Evolutionary conservation across 2,113 vertebrate genomes (phyloP).

Genomic region (Ochotona princeps): DNA sequence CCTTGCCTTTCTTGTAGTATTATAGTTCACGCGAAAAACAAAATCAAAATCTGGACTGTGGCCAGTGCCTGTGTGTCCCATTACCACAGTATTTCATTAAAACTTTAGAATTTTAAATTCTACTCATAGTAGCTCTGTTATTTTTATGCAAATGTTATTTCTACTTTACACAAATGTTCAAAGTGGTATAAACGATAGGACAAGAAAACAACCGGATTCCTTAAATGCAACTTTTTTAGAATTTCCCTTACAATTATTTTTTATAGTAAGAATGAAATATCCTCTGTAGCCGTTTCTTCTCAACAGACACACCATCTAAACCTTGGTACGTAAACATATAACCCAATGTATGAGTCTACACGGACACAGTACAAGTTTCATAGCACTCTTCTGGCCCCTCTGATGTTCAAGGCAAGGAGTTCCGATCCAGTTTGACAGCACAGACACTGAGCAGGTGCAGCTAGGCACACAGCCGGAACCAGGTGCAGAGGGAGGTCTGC

Average conservation of each 20-base stretch:
- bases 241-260: neutral
- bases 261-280: neutral
- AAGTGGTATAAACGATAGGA: neutral
- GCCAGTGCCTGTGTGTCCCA: neutral
- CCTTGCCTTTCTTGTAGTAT: neutral
- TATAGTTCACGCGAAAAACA: neutral
- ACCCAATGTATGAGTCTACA: neutral
- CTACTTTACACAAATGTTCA: neutral
- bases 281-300: neutral
- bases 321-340: neutral
- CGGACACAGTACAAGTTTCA: neutral
- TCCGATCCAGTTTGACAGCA: fast-evolving
- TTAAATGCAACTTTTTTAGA: neutral
- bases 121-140: neutral
- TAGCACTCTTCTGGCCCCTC: neutral
- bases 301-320: neutral
- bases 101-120: neutral
- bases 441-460: neutral
- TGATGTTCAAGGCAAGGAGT: neutral
- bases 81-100: neutral
- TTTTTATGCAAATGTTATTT: neutral
- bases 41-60: neutral
- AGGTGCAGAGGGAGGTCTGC: fast-evolving
- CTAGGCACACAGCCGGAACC: fast-evolving
- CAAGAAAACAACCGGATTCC: neutral